Base-by-base conservation (phyloP, 1,140 invertebrate genomes). In the Bombus terrestris region DNA sequence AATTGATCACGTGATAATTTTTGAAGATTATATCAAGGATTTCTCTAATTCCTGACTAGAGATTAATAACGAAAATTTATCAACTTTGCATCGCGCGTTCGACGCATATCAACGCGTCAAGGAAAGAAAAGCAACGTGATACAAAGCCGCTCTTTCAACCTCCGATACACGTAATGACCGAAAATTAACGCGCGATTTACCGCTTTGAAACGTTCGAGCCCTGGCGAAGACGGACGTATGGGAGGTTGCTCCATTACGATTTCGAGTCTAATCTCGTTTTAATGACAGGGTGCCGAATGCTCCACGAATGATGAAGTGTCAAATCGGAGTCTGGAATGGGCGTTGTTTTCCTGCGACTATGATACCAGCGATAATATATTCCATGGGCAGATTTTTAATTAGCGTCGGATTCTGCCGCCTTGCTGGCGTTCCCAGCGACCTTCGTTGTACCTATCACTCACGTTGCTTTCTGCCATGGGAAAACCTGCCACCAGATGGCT, bases 241-340 rank as follows among this genome's bases (percentile, higher is more conserved):
- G 57, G 69, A 72, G 81, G 57, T 32, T 47, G n/a, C 57, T 41
- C 57, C 64, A 64, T 93, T 90, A 92, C 89, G 91, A 93, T 94
- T 92, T 91, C 93, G 83, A 89, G 91, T 92, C 94, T 95, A 94
- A 95, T 95, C 93, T 95, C 87, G 88, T 94, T 95, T 95, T 95
- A 95, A 95, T 95, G 93, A 95, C 92, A 91, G 94, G 94, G 92
- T 94, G 90, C 90, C 68, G 90, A 88, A 86, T 90, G 92, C 88
- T 91, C 86, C 90, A 89, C 92, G 90, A 93, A 94, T 95, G 94
- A 95, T 94, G 94, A 95, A 95, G 94, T 94, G 94, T 95, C 94
- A 95, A 95, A 95, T 94, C 94, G 94, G 35, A 25, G 88, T 62
- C 41, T 90, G 87, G 89, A 89, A 92, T 93, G 93, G 94, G 94